Evolutionary conservation across 2,113 vertebrate genomes (phyloP), one percentile per base, ranked within the genome.

Genomic region (Embiotoca jacksoni): DNA sequence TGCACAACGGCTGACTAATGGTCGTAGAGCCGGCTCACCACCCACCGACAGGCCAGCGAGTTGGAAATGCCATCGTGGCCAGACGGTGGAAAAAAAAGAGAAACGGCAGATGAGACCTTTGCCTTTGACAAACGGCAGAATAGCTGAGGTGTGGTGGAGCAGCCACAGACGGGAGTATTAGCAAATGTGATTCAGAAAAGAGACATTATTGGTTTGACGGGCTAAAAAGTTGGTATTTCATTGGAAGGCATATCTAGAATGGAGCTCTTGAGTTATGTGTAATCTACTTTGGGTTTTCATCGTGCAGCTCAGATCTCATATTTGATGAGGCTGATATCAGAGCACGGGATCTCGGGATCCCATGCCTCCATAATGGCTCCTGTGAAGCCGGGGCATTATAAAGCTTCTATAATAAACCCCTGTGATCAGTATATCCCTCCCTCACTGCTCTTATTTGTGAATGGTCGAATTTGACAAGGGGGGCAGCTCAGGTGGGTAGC

Each of bases 391-490:
- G 68, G 72, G 72, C 71, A 88, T 87, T 90, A 89, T 93, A 84
- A 72, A 83, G 84, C 83, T 92, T 84, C 86, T 80, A 72, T 93
- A 84, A 89, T 90, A 88, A 88, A 86, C 73, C 73, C 85, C 91
- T 94, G 88, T 92, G 91, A 91, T 91, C 89, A 88, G 68, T 53
- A 62, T 77, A 52, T 52, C 88, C 75, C 81, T 64, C 72, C 79
- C 74, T 85, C 53, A 59, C 60, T 66, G 62, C 61, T 68, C 72
- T 90, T 81, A 91, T 95, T 95, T 95, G 92, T 95, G 93, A 95
- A 95, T 95, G 94, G 89, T 69, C 64, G 82, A 85, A 81, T 91
- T 89, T 91, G 92, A 92, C 82, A 90, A 82, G 85, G 82, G 82
- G 83, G 72, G 84, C 36, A 82, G 53, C 69, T 91, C 86, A 78